Percentiles rank a stretch among this genome's conserved stretches.
phyloP scores from a whole-genome alignment of 1,140 invertebrate species.

The Drosophila willistoni region DNA sequence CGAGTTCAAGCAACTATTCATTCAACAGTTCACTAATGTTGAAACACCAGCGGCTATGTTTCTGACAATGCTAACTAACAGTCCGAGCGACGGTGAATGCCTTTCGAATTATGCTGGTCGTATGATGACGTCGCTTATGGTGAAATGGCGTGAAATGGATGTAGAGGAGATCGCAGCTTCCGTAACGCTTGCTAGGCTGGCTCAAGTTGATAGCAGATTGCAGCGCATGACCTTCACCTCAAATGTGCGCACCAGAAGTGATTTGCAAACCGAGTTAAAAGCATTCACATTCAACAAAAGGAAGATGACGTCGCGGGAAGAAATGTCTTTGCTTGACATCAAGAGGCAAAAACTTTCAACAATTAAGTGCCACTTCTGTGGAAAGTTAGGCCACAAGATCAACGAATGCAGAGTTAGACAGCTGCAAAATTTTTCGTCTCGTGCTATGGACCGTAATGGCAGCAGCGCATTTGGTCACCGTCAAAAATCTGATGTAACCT shows the following conservation, averaged over 20 bases:
- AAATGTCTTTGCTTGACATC: conserved; percentile 23
- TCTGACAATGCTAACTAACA: conserved; percentile 20
- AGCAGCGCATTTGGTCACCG: conserved; percentile 23
- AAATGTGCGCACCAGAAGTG: conserved; percentile 28
- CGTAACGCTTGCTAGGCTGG: conserved; percentile 28
- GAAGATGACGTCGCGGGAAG: conserved; percentile 29
- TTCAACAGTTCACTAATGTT: conserved; percentile 18
- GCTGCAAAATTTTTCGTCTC: conserved; percentile 27
- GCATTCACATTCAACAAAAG: conserved; percentile 30
- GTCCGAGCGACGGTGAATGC: conserved; percentile 32
- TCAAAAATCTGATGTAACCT: conserved; percentile 26
- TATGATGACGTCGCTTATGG: conserved; percentile 29
- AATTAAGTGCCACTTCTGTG: conserved; percentile 30
- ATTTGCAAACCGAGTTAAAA: conserved; percentile 27
- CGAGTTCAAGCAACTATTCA: conserved; percentile 24
- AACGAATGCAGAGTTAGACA: conserved; percentile 23
- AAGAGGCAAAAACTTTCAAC: conserved; percentile 26
- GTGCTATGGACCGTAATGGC: conserved; percentile 9
- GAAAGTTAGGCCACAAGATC: conserved; percentile 28
- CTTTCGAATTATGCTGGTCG: conserved; percentile 34
- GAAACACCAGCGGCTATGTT: conserved; percentile 38
- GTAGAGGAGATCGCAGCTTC: conserved; percentile 22
- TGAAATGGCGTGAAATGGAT: conserved; percentile 31
- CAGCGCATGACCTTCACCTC: conserved; percentile 21
- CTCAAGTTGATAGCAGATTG: conserved; percentile 21